Base-by-base conservation (phyloP, 2,888 invertebrate species). In the Xestoiulus laeticollis region DNA sequence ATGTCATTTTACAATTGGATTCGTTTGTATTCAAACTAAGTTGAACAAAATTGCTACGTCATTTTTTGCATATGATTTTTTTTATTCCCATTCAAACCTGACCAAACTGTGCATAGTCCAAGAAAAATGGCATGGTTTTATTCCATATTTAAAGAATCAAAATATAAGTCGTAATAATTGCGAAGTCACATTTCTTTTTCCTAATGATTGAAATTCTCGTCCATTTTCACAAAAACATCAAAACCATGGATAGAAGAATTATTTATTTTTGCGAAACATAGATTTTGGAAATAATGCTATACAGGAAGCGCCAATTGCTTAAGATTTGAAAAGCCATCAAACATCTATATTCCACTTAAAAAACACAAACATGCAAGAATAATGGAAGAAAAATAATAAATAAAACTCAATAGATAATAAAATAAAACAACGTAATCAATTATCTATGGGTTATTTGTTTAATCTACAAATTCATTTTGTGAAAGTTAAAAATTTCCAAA, bases 231-330 rank as follows among this genome's bases (percentile, higher is more conserved):
- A 30, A 78, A 59, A 30, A 78, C 30, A 26, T 1, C 14, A 26
- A 44, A 26, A 78, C 26, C 26, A 30, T 30, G 78, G 12, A 78
- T 30, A 30, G 78, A 78, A 22, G 59, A n/a, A 12, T 19, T 48
- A 68, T 68, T 68, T 26, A 30, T 30, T 78, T 78, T 78, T 78
- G 78, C 78, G 78, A 78, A 78, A 78, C 78, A 78, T 78, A 30
- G 30, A 78, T 78, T 78, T 78, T 30, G 78, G 30, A 78, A 78
- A 30, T 14, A 78, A 78, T 78, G 78, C 78, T 26, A n/a, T n/a
- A 78, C 78, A 78, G 78, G 30, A 78, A 78, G 78, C 78, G 78
- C 78, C 78, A 78, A 78, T 78, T 78, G 78, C 78, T 78, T 78
- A 78, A 30, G 30, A 30, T 78, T 78, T 2, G 30, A 78, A 78